A percentile compares a stretch with the other conserved stretches of the same genome.
phyloP scores from a whole-genome alignment of 2,113 vertebrate species.

The Phaetusa simplex region DNA sequence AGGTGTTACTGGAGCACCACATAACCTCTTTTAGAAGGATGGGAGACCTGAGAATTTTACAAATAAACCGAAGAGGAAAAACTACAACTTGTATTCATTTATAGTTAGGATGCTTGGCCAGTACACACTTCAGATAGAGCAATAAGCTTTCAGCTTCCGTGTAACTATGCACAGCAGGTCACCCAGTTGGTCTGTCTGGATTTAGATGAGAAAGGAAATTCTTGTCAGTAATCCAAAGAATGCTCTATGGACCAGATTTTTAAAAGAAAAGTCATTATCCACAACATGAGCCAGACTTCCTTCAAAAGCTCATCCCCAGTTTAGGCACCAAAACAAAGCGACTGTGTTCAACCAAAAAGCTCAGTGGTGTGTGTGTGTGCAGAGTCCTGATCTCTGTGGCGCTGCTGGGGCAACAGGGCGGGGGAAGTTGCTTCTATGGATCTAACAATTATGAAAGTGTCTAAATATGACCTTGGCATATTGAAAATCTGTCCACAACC shows the following conservation, averaged over 20 bases:
- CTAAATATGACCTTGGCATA: background rate
- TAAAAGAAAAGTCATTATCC: background rate
- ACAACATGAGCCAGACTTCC: background rate
- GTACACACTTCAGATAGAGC: background rate
- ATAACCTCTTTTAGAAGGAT: background rate
- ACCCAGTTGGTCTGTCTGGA: background rate
- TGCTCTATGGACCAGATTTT: background rate
- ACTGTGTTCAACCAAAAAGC: background rate
- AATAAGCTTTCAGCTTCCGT: background rate
- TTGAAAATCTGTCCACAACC: background rate
- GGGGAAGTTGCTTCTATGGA: background rate
- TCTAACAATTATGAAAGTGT: background rate
- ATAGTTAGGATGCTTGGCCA: background rate
- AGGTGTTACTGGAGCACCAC: background rate
- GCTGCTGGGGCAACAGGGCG: background rate
- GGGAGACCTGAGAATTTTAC: background rate
- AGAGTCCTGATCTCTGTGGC: background rate
- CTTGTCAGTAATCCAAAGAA: constrained; percentile 20
- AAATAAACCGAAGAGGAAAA: background rate
- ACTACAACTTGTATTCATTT: background rate
- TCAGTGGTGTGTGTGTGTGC: background rate
- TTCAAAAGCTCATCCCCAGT: background rate
- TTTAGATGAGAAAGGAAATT: constrained; percentile 36
- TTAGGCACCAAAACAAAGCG: constrained; percentile 25
- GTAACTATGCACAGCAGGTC: constrained; percentile 18